Conservation (phyloP, 2,797 vertebrate genomes). For the Sylvia borin region DNA sequence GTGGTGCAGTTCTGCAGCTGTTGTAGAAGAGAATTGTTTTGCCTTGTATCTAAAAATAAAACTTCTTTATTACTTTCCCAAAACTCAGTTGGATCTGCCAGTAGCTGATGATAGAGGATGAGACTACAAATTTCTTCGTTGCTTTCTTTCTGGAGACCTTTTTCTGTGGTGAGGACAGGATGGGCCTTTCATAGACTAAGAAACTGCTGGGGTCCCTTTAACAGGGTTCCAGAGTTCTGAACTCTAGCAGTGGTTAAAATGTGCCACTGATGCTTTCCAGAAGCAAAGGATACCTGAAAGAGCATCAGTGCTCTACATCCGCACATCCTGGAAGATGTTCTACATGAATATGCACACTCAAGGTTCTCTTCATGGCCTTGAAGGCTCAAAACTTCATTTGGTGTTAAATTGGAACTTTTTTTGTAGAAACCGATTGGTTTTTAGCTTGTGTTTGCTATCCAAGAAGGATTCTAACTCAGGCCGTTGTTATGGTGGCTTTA, state of each 20-base stretch:
- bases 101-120: neutral
- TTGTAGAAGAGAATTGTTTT: neutral
- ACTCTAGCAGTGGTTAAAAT: neutral
- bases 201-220: neutral
- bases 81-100: neutral
- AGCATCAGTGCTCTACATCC: neutral
- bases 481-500: neutral
- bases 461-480: neutral
- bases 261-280: neutral
- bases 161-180: neutral
- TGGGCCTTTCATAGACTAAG: neutral
- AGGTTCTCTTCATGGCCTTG: neutral
- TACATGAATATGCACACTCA: fast-evolving
- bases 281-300: neutral
- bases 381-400: neutral
- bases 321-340: neutral
- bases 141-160: neutral
- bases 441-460: neutral
- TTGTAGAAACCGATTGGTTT: neutral
- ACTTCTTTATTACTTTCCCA: neutral
- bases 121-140: neutral
- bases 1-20: neutral
- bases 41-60: neutral
- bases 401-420: neutral
- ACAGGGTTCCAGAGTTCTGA: neutral